phyloP scores from a whole-genome alignment of 2,888 invertebrate genomes.

The Alentia gelatinosa region DNA sequence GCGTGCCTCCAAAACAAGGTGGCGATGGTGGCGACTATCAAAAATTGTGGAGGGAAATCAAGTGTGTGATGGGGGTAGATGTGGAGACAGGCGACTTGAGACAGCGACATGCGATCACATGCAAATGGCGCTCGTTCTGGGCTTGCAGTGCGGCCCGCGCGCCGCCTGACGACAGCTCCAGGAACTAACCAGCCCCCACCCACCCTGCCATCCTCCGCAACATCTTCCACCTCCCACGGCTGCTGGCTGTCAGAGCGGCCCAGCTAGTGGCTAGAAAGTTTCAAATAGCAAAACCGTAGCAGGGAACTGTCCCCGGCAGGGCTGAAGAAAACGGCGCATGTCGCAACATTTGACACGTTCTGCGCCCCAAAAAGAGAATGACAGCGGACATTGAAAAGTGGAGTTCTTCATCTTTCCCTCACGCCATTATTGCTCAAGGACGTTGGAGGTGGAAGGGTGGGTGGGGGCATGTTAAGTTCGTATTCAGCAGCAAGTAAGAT shows the following conservation, averaged over 20 bases:
- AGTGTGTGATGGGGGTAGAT: constrained; percentile 45
- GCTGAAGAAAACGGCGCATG: background rate
- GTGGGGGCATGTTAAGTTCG: too few species aligned
- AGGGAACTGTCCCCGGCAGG: background rate
- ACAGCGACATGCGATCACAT: constrained; percentile 38
- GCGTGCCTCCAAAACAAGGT: constrained; percentile 44
- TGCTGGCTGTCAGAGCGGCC: background rate
- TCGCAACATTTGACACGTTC: background rate
- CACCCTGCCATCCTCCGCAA: too few species aligned
- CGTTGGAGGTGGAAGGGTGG: too few species aligned
- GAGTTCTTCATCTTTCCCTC: too few species aligned
- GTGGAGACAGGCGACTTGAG: constrained; percentile 45
- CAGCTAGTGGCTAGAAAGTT: background rate
- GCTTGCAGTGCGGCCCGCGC: background rate
- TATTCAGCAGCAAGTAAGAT: too few species aligned
- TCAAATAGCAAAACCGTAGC: background rate
- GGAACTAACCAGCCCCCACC: background rate
- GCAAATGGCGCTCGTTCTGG: background rate
- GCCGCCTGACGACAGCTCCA: background rate
- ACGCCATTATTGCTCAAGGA: too few species aligned
- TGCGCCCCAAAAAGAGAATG: background rate
- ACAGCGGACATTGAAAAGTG: too few species aligned
- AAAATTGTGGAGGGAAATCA: constrained; percentile 50
- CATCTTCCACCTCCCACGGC: too few species aligned
- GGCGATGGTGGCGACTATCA: constrained; percentile 39